Conservation (phyloP, 2,888 invertebrate species). For the Drosophila flavopinicola region DNA sequence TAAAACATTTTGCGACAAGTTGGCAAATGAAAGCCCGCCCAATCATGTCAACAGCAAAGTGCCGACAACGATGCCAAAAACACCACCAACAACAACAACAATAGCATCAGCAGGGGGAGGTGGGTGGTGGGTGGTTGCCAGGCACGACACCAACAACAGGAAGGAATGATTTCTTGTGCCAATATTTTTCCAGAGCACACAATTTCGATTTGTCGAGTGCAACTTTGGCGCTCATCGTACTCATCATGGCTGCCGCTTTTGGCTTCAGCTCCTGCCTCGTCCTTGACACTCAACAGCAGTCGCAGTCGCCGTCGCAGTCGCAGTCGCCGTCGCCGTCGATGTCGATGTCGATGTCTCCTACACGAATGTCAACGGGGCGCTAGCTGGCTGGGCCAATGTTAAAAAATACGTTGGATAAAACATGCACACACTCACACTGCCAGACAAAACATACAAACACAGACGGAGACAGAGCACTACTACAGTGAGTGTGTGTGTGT, state of each 20-base stretch:
- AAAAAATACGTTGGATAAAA: conserved; percentile 68
- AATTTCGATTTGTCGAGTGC: conserved; percentile 84
- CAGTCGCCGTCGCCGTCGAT: conserved; percentile 37
- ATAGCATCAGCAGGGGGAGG: conserved; percentile 4
- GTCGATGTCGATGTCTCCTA: conserved; percentile 59
- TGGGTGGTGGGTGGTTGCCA: conserved; percentile 13
- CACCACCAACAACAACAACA: conserved; percentile 26
- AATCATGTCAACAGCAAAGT: conserved; percentile 78
- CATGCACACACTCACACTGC: conserved; percentile 43
- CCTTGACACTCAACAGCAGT: conserved; percentile 71
- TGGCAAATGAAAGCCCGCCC: conserved; percentile 78
- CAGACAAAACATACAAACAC: conserved; percentile 26
- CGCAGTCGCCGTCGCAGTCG: conserved; percentile 46
- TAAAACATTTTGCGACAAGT: conserved; percentile 81
- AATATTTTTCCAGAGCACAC: conserved; percentile 84
- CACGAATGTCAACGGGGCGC: conserved; percentile 69
- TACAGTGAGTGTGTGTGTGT: conserved; percentile 18
- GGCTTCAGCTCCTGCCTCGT: conserved; percentile 63
- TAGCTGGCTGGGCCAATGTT: conserved; percentile 50
- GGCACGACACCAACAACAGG: conserved; percentile 79
- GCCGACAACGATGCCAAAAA: conserved; percentile 50
- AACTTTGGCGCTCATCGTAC: conserved; percentile 80
- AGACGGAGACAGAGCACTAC: conserved; percentile 1
- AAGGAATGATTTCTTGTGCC: conserved; percentile 84
- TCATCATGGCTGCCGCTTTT: conserved; percentile 75